Percentiles rank a stretch among this genome's conserved stretches.
These are phyloP conservation scores for Anguilla obscura DNA, from an alignment of 2,797 vertebrate genomes.

Conservation along the genomic window DNA sequence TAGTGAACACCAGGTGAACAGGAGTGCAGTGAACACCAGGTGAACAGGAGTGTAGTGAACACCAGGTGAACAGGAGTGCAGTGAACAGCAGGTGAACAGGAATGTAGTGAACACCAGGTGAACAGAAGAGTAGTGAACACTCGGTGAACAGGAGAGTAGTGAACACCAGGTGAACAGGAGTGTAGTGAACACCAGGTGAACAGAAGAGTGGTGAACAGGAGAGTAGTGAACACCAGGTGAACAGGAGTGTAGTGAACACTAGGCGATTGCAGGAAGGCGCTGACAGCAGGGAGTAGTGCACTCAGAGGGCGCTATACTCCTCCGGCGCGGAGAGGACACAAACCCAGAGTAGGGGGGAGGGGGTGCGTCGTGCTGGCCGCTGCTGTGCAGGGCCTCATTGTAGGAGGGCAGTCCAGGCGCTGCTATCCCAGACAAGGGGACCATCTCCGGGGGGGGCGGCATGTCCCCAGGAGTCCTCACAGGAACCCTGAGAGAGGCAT, in stretches of 20 bases:
- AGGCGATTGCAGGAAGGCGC: not conserved
- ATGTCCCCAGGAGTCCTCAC: constrained; percentile 62
- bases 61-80: too few relatives aligned
- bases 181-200: too few relatives aligned
- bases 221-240: not conserved
- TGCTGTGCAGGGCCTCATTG: constrained; percentile 63
- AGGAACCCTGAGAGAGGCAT: constrained; percentile 56
- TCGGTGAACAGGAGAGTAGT: too few relatives aligned
- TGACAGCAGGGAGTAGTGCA: not conserved
- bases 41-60: too few relatives aligned
- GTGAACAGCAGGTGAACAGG: too few relatives aligned
- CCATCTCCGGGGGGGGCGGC: constrained; percentile 48
- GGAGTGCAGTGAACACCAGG: too few relatives aligned
- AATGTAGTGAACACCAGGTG: too few relatives aligned
- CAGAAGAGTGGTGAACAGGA: too few relatives aligned
- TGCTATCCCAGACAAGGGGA: constrained; percentile 57
- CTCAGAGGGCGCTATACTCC: not conserved
- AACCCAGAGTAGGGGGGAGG: constrained; percentile 75
- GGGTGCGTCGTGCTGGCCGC: constrained; percentile 68
- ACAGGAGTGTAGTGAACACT: not conserved
- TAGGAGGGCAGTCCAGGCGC: constrained; percentile 68
- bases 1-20: too few relatives aligned
- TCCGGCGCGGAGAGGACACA: constrained; percentile 4
- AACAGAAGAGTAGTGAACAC: too few relatives aligned
- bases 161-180: too few relatives aligned